Evolutionary conservation across 2,797 vertebrate species (phyloP), one percentile per base, ranked within the genome.

Genomic region (Gymnopithys bicolor): DNA sequence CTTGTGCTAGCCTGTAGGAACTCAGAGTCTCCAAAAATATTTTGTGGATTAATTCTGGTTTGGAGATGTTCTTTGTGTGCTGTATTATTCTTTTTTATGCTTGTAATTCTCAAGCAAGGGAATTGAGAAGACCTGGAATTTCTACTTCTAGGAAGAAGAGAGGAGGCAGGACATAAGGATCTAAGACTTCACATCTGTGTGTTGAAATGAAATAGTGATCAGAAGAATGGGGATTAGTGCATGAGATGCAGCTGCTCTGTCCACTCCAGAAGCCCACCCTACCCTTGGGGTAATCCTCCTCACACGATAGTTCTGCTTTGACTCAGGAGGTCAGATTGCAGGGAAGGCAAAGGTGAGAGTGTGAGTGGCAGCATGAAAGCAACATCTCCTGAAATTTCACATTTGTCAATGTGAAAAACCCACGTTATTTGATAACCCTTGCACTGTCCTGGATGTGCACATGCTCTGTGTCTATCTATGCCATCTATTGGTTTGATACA

Each of bases 381-480:
- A 45, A 21, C 14, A 37, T 28, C 32, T 22, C 8, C 9, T 24
- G 30, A 68, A 53, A 3, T 52, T 41, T 82, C 60, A 21, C 10
- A 58, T 5, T 62, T 17, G 35, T 70, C 43, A 28, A 10, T 33
- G 37, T 22, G 51, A 30, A 79, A 84, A 48, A 19, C 10, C 1
- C 3, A 2, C 17, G 8, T 51, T 46, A 32, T 76, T 51, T 58
- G 39, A 43, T 43, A 77, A 27, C 10, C 17, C 2, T 60, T 45
- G 5, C 5, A 16, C 6, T 22, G 3, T 37, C 9, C 11, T 76
- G 10, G 22, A 49, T 33, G 5, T 19, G 21, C 10, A 59, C 3
- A 0, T 3, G 6, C 43, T 63, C 4, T 24, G 2, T 19, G 7
- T 43, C 41, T 43, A 43, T 43, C 41, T 3, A 1, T 52, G 30